Base-by-base conservation (phyloP, 2,113 vertebrate genomes). In the Donacobius atricapilla region DNA sequence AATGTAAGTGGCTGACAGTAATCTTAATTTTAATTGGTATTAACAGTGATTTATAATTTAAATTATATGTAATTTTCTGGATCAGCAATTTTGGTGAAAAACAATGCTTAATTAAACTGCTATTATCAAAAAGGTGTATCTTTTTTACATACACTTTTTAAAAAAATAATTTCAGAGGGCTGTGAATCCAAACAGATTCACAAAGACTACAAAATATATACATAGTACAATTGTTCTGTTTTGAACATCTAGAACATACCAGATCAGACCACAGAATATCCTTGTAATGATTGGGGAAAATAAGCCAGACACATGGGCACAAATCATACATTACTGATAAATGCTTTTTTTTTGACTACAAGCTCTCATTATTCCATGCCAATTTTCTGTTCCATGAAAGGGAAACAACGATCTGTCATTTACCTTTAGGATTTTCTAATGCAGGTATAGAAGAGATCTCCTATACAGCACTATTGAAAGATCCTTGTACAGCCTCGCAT, bases 391-490 rank as follows among this genome's bases (percentile, higher is more conserved):
- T 48, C 17, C 48, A 58, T 65, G 31, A 68, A 92, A 54, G 22
- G 16, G 51, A 66, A 88, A 33, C 15, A 54, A 54, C 3, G 13
- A 61, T 54, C 39, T 58, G 14, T 45, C 23, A 27, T 42, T 78
- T 70, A 57, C 35, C 31, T 54, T 77, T 65, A 42, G 23, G 21
- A 19, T 76, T 76, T 53, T 83, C 58, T 81, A 61, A 58, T 12
- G 39, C 5, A 81, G 33, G 28, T 28, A 7, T 16, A 83, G 42
- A 77, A 89, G 18, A 75, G 44, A 61, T 64, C 6, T 48, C 23
- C 19, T 50, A 7, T 6, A 30, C 10, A 48, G 13, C 0, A 0
- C 35, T 86, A 39, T 0, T 58, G 33, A 78, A 66, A 75, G 33
- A 73, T 54, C 37, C 58, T 56, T 68, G 12, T 39, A 68, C 15